Conservation (phyloP, 2,888 invertebrate genomes). For the Diogma glabrata region DNA sequence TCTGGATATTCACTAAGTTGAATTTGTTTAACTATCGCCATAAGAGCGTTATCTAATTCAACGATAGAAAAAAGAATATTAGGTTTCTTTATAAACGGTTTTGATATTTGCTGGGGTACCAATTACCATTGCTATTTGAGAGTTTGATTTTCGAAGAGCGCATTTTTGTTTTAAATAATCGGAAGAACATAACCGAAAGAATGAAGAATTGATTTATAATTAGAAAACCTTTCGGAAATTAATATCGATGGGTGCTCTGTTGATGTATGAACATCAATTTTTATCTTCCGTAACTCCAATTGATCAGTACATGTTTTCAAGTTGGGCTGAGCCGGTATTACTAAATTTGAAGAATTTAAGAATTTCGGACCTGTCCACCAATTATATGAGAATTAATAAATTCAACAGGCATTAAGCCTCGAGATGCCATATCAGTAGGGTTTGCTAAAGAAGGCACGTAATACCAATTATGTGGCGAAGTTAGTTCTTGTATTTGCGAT, state of each 20-base stretch:
- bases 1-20: neutral
- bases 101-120: neutral
- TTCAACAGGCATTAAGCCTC: neutral
- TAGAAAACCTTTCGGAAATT: too few species aligned
- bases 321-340: too few species aligned
- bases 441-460: neutral
- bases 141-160: neutral
- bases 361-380: too few species aligned
- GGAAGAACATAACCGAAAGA: neutral
- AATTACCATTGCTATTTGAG: neutral
- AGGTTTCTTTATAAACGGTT: too few species aligned
- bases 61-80: neutral
- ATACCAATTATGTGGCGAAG: neutral
- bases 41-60: neutral
- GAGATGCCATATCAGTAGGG: neutral
- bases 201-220: neutral
- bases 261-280: too few species aligned
- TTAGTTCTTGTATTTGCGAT: neutral
- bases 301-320: too few species aligned
- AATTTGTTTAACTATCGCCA: neutral
- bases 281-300: too few species aligned
- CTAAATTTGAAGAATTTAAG: too few species aligned
- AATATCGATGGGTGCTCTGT: neutral
- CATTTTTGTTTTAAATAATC: neutral
- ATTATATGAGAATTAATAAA: too few species aligned